phyloP scores from a whole-genome alignment of 2,797 vertebrate species.

The Leucoraja ocellata region DNA sequence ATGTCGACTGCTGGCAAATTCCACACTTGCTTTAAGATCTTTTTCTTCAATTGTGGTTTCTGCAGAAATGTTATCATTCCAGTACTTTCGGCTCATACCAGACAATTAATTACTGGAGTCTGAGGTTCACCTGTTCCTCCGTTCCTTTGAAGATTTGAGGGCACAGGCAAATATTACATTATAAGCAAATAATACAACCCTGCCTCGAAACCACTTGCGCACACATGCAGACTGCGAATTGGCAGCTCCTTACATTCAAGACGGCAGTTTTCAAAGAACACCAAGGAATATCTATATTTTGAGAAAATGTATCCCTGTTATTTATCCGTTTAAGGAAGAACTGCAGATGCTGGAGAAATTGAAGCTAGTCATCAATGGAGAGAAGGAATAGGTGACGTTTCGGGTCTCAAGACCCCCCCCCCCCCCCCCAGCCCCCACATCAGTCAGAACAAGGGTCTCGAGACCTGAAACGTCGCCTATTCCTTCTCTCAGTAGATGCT shows the following conservation, averaged over 20 bases:
- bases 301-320: not conserved
- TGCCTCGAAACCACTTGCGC: not conserved
- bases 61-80: not conserved
- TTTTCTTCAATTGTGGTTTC: not conserved
- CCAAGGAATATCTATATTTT: not conserved
- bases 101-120: constrained; percentile 15
- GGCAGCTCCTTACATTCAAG: not conserved
- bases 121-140: not conserved
- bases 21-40: not conserved
- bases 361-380: too few species aligned
- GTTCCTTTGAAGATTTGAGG: not conserved
- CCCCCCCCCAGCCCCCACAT: too few species aligned
- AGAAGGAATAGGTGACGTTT: too few species aligned
- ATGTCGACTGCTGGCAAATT: not conserved
- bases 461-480: too few species aligned
- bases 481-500: too few species aligned
- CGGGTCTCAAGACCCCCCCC: too few species aligned
- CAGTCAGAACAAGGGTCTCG: too few species aligned
- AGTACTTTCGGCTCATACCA: not conserved
- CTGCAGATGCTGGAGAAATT: too few species aligned
- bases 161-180: not conserved
- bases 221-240: not conserved
- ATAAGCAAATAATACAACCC: not conserved
- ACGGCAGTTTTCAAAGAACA: not conserved
- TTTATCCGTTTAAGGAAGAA: not conserved